Evolutionary conservation across 2,888 invertebrate genomes (phyloP).

Genomic region (Torymus tubicola): DNA sequence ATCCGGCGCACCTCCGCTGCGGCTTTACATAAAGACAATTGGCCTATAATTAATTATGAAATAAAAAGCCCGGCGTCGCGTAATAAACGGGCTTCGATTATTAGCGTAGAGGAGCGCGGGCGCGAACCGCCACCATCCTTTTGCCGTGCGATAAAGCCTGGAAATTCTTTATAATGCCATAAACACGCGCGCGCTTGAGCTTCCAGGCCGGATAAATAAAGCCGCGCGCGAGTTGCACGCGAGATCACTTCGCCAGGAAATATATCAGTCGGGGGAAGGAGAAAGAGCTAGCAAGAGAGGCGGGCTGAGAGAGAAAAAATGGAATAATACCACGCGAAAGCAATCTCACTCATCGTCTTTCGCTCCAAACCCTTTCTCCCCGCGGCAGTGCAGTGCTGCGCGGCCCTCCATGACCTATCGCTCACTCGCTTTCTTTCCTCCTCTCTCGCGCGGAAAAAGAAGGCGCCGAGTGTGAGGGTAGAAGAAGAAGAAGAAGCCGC

Average conservation of each 20-base stretch:
- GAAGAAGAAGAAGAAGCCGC: constrained; percentile 25
- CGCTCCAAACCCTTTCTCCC: constrained; percentile 20
- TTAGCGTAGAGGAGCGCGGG: too few relatives aligned
- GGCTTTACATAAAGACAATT: constrained; percentile 23
- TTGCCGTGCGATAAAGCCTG: neutral
- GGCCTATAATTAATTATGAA: constrained; percentile 43
- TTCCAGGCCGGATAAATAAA: constrained; percentile 13
- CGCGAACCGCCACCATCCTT: neutral
- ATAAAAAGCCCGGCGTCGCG: constrained; percentile 5
- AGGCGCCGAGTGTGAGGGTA: neutral
- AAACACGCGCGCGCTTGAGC: constrained; percentile 21
- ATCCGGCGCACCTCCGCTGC: neutral
- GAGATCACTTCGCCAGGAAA: constrained; percentile 23
- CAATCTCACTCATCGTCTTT: constrained; percentile 20
- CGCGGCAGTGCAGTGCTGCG: constrained; percentile 15
- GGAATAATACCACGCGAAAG: constrained; percentile 56
- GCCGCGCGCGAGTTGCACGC: constrained; percentile 34
- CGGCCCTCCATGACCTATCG: constrained; percentile 6
- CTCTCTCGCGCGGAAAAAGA: neutral
- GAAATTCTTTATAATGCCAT: constrained; percentile 50
- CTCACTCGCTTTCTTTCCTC: constrained; percentile 26
- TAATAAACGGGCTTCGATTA: too few relatives aligned
- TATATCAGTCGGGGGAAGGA: constrained; percentile 25
- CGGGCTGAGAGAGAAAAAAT: constrained; percentile 8
- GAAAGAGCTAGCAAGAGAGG: neutral